Evolutionary conservation across 2,888 invertebrate species (phyloP), one percentile per base, ranked within the genome.

Genomic region (Chalcosyrphus nemorum): DNA sequence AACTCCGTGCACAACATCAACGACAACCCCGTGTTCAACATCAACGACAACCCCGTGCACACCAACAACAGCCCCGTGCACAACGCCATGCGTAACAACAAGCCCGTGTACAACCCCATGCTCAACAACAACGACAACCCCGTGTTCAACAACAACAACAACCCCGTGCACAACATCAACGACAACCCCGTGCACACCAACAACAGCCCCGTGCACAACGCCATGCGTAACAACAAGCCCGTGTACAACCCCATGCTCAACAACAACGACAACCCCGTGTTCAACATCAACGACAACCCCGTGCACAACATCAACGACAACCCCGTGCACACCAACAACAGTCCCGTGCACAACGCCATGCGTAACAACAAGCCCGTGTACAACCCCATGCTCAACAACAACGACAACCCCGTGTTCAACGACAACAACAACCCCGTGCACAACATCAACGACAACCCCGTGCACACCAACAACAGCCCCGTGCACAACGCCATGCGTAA

Each of bases 191-290:
- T 57, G 66, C 0, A 0, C 35, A 15, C 54, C 74, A 19, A 9
- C 63, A 4, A 56, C 56, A 11, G 4, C 17, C 7, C 5, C 45
- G 2, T 35, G 27, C 1, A 4, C 43, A n/a, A 7, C 65, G 19
- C 47, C 35, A 6, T 38, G 38, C 7, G 21, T 21, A n/a, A n/a
- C n/a, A n/a, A n/a, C 4, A 59, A 41, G n/a, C n/a, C 71, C 15
- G 17, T 52, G 17, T n/a, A 19, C 27, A 11, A 3, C 11, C 11
- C 41, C 74, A 21, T 47, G 56, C 2, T 4, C 29, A 2, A 19
- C 74, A 4, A 19, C 74, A 24, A 24, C 61, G 15, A 17, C 71
- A 45, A 11, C 68, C 1, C 19, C 59, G 17, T 43, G 50, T 3
- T 3, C 27, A 17, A 47, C 71, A 68, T n/a, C 38, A 61, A 29